Conservation (phyloP, 2,113 vertebrate species). For the Atrichornis clamosus region DNA sequence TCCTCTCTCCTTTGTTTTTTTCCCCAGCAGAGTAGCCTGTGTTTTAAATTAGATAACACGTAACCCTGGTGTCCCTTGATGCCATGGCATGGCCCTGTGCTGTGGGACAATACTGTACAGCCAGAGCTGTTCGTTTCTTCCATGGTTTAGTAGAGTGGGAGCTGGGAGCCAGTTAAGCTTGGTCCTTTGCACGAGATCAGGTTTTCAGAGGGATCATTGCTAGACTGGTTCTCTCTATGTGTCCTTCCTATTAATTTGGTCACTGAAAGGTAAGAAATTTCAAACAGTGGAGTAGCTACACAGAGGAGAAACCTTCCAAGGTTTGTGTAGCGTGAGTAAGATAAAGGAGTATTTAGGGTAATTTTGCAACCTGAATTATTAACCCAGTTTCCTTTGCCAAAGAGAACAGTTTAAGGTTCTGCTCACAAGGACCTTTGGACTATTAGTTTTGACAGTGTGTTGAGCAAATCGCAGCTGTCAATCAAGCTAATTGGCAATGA, state of each 20-base stretch:
- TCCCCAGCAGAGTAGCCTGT: neutral
- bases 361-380: conserved; percentile 45
- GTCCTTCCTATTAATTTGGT: neutral
- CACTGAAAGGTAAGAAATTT: neutral
- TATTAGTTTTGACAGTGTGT: conserved; percentile 22
- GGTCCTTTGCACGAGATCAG: neutral
- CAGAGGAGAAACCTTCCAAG: neutral
- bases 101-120: neutral
- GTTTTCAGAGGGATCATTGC: neutral
- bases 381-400: conserved; percentile 32
- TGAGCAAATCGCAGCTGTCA: conserved; percentile 40
- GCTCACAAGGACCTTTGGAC: conserved; percentile 17
- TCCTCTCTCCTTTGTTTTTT: neutral
- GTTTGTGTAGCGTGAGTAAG: neutral
- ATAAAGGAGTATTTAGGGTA: neutral
- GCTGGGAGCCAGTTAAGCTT: neutral
- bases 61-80: neutral
- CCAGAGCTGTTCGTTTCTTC: neutral
- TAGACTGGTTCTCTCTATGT: neutral
- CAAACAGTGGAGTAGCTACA: neutral
- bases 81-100: neutral
- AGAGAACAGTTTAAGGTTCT: conserved; percentile 43
- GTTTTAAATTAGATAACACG: neutral
- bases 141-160: neutral
- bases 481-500: conserved; percentile 55